Evolutionary conservation across 2,113 vertebrate genomes (phyloP).

Genomic region (Cyanocitta stelleri): DNA sequence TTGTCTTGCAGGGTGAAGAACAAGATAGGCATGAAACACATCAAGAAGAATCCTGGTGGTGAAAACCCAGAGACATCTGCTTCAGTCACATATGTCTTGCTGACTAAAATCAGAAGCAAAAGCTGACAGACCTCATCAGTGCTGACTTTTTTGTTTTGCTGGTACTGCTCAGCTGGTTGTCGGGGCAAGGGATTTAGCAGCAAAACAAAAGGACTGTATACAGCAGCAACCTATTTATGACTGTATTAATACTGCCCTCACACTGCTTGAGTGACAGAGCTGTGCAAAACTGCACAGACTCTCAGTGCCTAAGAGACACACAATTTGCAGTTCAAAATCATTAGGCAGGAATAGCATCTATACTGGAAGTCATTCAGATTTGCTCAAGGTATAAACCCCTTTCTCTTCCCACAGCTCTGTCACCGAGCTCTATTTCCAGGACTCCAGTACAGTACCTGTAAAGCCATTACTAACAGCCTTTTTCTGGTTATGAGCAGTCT

Average conservation of each 20-base stretch:
- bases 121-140: not conserved
- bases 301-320: not conserved
- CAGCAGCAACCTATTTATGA: not conserved
- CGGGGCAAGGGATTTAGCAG: not conserved
- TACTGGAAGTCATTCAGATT: not conserved
- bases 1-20: not conserved
- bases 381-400: not conserved
- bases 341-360: not conserved
- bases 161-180: conserved; percentile 12
- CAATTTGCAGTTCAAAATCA: not conserved
- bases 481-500: not conserved
- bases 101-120: conserved; percentile 23
- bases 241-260: not conserved
- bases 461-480: not conserved
- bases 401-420: not conserved
- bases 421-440: not conserved
- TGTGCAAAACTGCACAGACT: not conserved
- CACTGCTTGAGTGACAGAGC: not conserved
- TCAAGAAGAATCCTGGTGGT: not conserved
- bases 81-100: not conserved
- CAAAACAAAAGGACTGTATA: not conserved
- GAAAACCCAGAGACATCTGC: conserved; percentile 27
- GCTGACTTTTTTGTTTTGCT: not conserved
- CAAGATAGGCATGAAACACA: not conserved
- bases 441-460: not conserved